Evolutionary conservation across 2,797 vertebrate genomes (phyloP).

Genomic region (Crocodylus rhombifer): DNA sequence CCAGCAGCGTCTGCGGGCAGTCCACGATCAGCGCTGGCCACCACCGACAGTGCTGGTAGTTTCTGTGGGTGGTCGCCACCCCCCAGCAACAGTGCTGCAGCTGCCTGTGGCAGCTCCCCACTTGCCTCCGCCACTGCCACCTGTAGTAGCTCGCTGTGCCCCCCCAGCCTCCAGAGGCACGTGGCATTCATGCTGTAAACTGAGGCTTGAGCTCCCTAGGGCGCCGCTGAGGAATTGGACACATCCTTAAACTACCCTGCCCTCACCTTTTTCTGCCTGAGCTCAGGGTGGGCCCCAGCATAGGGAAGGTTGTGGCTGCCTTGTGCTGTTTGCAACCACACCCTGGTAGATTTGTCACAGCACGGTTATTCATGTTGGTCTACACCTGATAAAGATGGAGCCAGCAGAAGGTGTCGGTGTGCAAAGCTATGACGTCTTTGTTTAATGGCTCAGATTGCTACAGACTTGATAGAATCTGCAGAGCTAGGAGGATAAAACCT

Average conservation of each 20-base stretch:
- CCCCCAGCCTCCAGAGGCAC: too few relatives aligned
- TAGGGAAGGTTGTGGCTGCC: not conserved
- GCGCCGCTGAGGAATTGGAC: not conserved
- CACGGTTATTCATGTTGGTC: not conserved
- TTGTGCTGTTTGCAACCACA: not conserved
- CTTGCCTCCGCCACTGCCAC: too few relatives aligned
- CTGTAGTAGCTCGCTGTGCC: too few relatives aligned
- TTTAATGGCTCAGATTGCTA: not conserved
- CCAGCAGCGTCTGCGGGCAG: too few relatives aligned
- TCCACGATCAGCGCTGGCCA: too few relatives aligned
- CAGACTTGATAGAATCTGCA: not conserved
- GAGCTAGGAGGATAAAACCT: not conserved
- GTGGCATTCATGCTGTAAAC: too few relatives aligned
- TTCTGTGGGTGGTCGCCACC: too few relatives aligned
- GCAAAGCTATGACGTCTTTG: not conserved
- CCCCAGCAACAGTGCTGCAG: too few relatives aligned
- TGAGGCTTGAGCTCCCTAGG: not conserved
- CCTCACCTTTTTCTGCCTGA: not conserved
- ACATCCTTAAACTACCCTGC: not conserved
- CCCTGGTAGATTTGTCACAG: not conserved
- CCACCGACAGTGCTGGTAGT: too few relatives aligned
- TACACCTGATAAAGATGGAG: not conserved
- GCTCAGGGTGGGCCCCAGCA: not conserved
- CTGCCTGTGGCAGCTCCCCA: too few relatives aligned
- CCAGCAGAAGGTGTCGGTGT: not conserved